Conservation (phyloP, 1,140 invertebrate species). For the Neelides sp. region DNA sequence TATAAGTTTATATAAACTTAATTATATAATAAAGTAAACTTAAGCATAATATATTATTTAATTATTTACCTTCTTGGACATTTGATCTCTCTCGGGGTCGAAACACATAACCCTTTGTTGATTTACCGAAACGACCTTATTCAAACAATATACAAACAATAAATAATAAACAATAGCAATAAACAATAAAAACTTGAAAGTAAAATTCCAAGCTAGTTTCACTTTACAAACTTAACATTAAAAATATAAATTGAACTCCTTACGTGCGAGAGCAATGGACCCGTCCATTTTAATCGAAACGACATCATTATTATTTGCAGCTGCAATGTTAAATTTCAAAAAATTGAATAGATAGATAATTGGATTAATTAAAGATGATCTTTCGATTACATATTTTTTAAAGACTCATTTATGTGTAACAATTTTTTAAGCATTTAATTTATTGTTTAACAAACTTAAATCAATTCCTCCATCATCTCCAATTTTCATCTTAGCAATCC, state of each 20-base stretch:
- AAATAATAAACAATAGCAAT: too few relatives aligned
- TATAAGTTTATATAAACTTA: not conserved
- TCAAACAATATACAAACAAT: too few relatives aligned
- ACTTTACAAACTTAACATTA: not conserved
- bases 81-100: conserved; percentile 21
- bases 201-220: not conserved
- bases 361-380: not conserved
- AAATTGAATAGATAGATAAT: not conserved
- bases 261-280: conserved; percentile 5
- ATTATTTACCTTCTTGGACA: conserved; percentile 3
- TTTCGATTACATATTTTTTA: not conserved
- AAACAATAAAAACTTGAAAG: not conserved
- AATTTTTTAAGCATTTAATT: not conserved
- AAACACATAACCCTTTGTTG: conserved; percentile 17
- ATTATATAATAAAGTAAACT: too few relatives aligned
- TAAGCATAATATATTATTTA: too few relatives aligned
- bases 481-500: conserved; percentile 10
- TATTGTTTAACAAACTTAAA: conserved; percentile 10
- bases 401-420: not conserved
- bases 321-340: not conserved
- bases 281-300: conserved; percentile 4
- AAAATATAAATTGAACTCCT: not conserved
- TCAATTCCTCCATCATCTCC: conserved; percentile 21
- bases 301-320: not conserved
- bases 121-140: conserved; percentile 9